phyloP scores from a whole-genome alignment of 2,797 vertebrate genomes.

The Sebastes nivosus region DNA sequence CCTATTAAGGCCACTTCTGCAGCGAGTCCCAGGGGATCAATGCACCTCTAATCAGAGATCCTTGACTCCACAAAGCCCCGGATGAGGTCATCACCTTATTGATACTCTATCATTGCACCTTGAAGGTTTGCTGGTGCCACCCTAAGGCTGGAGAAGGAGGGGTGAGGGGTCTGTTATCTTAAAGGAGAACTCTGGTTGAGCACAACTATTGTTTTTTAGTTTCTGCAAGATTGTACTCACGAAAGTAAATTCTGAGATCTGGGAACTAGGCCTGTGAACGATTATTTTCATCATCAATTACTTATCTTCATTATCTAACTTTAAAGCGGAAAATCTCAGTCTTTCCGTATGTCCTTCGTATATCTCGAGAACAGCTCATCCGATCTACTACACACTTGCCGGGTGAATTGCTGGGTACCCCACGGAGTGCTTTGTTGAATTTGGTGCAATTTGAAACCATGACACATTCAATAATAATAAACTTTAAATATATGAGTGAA shows the following conservation, averaged over 20 bases:
- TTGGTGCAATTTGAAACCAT: too few species aligned
- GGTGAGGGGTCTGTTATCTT: not conserved
- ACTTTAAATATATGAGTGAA: too few species aligned
- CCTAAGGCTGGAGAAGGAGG: not conserved
- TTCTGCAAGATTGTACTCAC: not conserved
- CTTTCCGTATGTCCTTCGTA: too few species aligned
- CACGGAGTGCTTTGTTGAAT: too few species aligned
- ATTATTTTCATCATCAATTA: not conserved
- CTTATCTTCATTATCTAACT: not conserved
- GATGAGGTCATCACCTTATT: slow-evolving; percentile 68
- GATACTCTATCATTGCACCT: slow-evolving; percentile 51
- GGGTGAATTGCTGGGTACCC: too few species aligned
- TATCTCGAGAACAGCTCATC: too few species aligned
- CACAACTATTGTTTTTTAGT: not conserved
- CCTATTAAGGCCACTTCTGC: slow-evolving; percentile 78
- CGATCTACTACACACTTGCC: too few species aligned
- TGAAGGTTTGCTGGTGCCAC: slow-evolving; percentile 32
- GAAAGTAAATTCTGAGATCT: not conserved
- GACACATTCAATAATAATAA: too few species aligned
- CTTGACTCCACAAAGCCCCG: slow-evolving; percentile 45
- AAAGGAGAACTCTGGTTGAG: not conserved
- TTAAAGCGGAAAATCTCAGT: accelerated
- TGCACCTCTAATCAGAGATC: slow-evolving; percentile 73
- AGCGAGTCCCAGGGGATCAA: slow-evolving; percentile 66
- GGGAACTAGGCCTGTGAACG: not conserved